A percentile compares a stretch with the other conserved stretches of the same genome.
Evolutionary conservation across 1,140 invertebrate species (phyloP).

Genomic region (Helicorthomorpha holstii): DNA sequence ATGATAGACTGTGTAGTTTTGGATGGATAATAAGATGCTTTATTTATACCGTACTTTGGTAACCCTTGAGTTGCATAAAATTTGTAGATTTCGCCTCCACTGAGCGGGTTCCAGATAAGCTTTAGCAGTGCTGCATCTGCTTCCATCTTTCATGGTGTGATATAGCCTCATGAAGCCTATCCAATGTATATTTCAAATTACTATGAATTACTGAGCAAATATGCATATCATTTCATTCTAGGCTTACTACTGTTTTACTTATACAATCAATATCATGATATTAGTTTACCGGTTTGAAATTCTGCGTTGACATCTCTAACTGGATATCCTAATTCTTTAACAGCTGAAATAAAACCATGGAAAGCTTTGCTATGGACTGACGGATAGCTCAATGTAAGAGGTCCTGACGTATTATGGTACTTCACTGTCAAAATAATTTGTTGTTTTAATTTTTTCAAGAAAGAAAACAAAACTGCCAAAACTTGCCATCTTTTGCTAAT

Average conservation of each 20-base stretch:
- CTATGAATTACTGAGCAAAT: too few species aligned
- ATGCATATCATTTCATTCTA: too few species aligned
- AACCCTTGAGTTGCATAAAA: conserved; percentile 13
- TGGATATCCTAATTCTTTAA: neutral
- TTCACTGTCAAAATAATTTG: too few species aligned
- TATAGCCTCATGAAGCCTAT: neutral
- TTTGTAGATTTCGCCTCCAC: conserved; percentile 16
- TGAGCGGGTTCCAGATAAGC: conserved; percentile 17
- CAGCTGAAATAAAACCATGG: neutral
- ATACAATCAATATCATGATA: too few species aligned
- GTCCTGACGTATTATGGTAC: neutral
- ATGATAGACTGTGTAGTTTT: too few species aligned
- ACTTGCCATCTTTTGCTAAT: too few species aligned
- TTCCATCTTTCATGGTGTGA: neutral
- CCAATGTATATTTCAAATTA: conserved; percentile 21
- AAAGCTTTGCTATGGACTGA: neutral
- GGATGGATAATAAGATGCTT: too few species aligned
- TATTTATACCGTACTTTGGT: too few species aligned
- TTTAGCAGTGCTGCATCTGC: conserved; percentile 15
- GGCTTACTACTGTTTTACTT: too few species aligned
- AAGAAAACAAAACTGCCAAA: too few species aligned
- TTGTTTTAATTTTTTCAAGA: too few species aligned
- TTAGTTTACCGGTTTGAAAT: neutral
- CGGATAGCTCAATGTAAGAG: neutral
- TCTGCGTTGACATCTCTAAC: neutral